Evolutionary conservation across 2,888 invertebrate species (phyloP).

Genomic region (Drosophila vallismaia): DNA sequence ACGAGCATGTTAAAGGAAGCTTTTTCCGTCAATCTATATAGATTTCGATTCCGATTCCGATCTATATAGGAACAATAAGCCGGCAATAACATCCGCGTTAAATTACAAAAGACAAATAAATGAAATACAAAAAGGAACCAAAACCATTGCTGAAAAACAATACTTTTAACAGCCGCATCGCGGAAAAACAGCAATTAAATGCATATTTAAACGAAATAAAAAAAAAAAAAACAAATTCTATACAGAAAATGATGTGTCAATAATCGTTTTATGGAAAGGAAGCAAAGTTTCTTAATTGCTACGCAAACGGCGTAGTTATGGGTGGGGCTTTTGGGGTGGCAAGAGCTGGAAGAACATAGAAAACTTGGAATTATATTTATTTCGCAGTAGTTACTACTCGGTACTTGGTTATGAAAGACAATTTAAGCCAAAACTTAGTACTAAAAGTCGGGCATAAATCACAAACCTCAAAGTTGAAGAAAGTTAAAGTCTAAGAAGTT

Average conservation of each 20-base stretch:
- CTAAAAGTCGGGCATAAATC: not conserved
- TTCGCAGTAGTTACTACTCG: not conserved
- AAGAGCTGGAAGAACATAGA: not conserved
- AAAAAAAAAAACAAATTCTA: conserved; percentile 48
- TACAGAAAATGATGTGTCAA: conserved; percentile 29
- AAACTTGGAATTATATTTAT: not conserved
- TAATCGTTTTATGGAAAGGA: conserved; percentile 24
- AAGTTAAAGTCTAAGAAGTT: not conserved
- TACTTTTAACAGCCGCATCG: conserved; percentile 24
- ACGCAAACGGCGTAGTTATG: conserved; percentile 41
- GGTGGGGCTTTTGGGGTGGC: conserved; percentile 5
- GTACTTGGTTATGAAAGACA: not conserved
- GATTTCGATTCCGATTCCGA: conserved; percentile 17
- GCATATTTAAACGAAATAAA: conserved; percentile 51
- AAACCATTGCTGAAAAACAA: conserved; percentile 44
- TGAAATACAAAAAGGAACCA: not conserved
- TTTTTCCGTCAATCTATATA: conserved; percentile 32
- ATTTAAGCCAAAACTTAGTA: not conserved
- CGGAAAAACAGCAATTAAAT: conserved; percentile 61
- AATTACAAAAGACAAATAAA: conserved; percentile 40
- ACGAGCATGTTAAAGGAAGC: conserved; percentile 62
- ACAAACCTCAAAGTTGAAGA: not conserved
- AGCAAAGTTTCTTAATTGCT: conserved; percentile 38
- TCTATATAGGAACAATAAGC: conserved; percentile 43
- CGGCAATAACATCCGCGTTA: conserved; percentile 69